These are phyloP conservation scores for Aleiodes testaceus DNA, from an alignment of 2,888 invertebrate genomes.

Conservation along the genomic window DNA sequence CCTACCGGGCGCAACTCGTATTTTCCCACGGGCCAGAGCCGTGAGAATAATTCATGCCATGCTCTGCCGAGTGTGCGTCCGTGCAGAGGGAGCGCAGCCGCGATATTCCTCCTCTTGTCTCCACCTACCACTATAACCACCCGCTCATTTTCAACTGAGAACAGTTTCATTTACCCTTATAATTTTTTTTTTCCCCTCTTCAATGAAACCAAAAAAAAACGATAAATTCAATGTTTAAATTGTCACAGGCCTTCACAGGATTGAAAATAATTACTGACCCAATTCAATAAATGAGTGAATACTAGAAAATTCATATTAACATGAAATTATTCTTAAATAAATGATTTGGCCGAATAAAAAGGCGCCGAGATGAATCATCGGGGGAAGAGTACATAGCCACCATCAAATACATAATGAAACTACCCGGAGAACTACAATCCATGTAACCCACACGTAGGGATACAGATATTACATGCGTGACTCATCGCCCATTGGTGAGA, in stretches of 20 bases:
- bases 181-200: background rate
- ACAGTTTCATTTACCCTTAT: background rate
- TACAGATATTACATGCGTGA: conserved; percentile 50
- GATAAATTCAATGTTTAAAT: conserved; percentile 40
- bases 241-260: no score
- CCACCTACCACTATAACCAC: conserved; percentile 27
- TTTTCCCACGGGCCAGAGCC: conserved; percentile 71
- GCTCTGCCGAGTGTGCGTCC: conserved; percentile 56
- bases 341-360: conserved; percentile 15
- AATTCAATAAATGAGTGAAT: conserved; percentile 45
- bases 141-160: conserved; percentile 23
- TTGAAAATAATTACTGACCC: conserved; percentile 44
- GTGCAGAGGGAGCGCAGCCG: conserved; percentile 41
- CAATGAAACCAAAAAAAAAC: background rate
- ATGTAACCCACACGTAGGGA: conserved; percentile 40
- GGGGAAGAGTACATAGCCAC: conserved; percentile 15
- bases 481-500: conserved; percentile 48
- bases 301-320: no score
- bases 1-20: conserved; percentile 67
- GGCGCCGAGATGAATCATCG: conserved; percentile 50
- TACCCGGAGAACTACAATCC: conserved; percentile 14
- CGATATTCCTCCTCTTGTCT: conserved; percentile 39
- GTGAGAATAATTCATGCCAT: conserved; percentile 72
- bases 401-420: conserved; percentile 11
- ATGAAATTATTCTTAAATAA: no score